Evolutionary conservation across 2,888 invertebrate species (phyloP), one percentile per base, ranked within the genome.

Genomic region (Melikaiella ostensackeni): DNA sequence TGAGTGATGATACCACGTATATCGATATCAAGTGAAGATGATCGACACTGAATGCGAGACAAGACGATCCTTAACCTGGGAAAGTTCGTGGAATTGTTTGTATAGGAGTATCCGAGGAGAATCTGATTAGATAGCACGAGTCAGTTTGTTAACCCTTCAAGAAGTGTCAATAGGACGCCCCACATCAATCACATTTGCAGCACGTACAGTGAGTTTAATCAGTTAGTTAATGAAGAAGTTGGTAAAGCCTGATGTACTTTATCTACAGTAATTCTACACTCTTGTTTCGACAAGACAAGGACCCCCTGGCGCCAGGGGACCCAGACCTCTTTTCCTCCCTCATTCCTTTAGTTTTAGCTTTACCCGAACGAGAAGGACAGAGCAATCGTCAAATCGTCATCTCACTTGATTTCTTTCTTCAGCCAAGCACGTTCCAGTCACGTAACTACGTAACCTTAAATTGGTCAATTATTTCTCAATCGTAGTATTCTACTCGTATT

Each of bases 401-500:
- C 24, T 66, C 66, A 27, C 46, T 66, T 30, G 27, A 70, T 70
- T 70, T 50, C 70, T 19, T 70, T 30, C 70, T 70, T 50, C 70
- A 70, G 13, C 11, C 30, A 70, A 84, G 83, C 77, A 83, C 84
- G 87, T 84, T 81, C 84, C 83, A 84, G 84, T 88, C 88, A 88
- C 87, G 88, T 87, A 87, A 84, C 82, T 88, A 88, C 87, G 88
- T 87, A 87, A 84, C 82, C 83, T 85, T 83, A 86, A 88, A 88
- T 88, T 88, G 87, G 83, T 85, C 88, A 84, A 88, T 89, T 87
- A 87, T 88, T 89, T 86, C 85, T 82, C 87, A 81, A 86, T 84
- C 83, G 83, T 80, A 79, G 21, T 59, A 59, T 59, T 59, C 57
- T 76, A 64, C 50, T 61, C 77, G 27, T 70, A 70, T 70, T 46